These are phyloP conservation scores for Drosophila pallidifrons DNA, from an alignment of 1,140 invertebrate genomes.

Conservation along the genomic window DNA sequence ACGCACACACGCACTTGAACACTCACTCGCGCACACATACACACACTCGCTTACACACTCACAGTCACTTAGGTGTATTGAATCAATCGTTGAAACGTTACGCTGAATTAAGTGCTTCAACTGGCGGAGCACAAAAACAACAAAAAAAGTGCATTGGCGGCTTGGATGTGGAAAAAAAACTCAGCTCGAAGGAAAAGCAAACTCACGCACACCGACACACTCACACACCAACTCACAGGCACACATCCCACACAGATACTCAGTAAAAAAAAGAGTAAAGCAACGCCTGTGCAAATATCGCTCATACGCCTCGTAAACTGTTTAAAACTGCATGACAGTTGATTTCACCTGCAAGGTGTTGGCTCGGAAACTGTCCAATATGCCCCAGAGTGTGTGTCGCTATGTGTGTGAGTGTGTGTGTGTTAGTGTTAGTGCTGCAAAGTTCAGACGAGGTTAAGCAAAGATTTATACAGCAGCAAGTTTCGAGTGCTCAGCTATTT, in stretches of 20 bases:
- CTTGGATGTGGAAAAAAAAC: constrained; percentile 10
- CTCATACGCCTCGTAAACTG: constrained; percentile 78
- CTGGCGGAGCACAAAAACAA: neutral
- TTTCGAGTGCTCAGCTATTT: constrained; percentile 54
- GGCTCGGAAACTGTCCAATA: constrained; percentile 45
- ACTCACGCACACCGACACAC: constrained; percentile 9
- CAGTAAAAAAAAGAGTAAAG: constrained; percentile 28
- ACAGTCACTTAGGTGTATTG: constrained; percentile 27
- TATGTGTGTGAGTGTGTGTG: no score
- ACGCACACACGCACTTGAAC: constrained; percentile 13
- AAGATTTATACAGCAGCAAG: constrained; percentile 57
- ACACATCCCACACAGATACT: neutral
- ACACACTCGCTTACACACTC: constrained; percentile 9
- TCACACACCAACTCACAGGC: neutral
- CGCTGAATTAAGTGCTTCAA: constrained; percentile 47
- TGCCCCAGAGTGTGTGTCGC: constrained; percentile 5
- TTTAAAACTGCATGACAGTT: constrained; percentile 78
- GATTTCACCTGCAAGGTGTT: constrained; percentile 75
- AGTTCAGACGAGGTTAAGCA: constrained; percentile 67
- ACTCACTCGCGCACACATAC: constrained; percentile 6
- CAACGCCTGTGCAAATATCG: constrained; percentile 65
- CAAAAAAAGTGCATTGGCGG: neutral
- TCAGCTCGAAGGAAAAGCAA: constrained; percentile 4
- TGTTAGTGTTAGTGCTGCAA: constrained; percentile 26
- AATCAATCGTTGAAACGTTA: constrained; percentile 62